Evolutionary conservation across 35 echinoderm and acorn worm species (phyloP).

Genomic region (Amphiura filiformis): DNA sequence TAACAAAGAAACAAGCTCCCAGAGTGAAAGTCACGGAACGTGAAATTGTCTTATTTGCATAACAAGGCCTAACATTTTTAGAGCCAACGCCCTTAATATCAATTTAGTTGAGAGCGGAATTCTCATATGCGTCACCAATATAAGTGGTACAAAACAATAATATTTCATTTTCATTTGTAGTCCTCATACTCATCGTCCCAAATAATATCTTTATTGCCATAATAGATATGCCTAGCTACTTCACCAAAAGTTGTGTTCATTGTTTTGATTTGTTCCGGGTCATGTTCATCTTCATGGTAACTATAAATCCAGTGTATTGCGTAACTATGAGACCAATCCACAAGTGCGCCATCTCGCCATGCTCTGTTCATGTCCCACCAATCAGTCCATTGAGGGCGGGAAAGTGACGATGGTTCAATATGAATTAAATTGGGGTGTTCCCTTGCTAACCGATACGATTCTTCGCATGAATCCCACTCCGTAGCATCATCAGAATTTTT

Average conservation of each 20-base stretch:
- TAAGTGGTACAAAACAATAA: too few species aligned
- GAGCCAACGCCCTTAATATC: too few species aligned
- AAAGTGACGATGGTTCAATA: neutral
- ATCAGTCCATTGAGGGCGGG: neutral
- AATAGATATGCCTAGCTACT: neutral
- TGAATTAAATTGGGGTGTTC: neutral
- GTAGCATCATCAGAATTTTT: neutral
- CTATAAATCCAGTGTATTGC: neutral
- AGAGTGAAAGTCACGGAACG: too few species aligned
- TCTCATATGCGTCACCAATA: too few species aligned
- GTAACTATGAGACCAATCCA: neutral
- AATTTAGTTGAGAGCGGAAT: too few species aligned
- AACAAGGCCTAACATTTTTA: too few species aligned
- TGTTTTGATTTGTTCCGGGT: neutral
- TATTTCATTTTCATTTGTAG: too few species aligned
- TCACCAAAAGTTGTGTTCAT: neutral
- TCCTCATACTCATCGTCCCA: neutral
- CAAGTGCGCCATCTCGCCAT: neutral
- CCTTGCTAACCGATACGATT: neutral
- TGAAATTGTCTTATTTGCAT: too few species aligned
- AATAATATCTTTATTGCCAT: neutral
- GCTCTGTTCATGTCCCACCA: neutral
- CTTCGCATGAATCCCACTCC: neutral
- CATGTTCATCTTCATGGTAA: constrained; percentile 1
- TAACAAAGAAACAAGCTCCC: too few species aligned